Conservation (phyloP, 2,797 vertebrate genomes). For the Peromyscus melanophrys region DNA sequence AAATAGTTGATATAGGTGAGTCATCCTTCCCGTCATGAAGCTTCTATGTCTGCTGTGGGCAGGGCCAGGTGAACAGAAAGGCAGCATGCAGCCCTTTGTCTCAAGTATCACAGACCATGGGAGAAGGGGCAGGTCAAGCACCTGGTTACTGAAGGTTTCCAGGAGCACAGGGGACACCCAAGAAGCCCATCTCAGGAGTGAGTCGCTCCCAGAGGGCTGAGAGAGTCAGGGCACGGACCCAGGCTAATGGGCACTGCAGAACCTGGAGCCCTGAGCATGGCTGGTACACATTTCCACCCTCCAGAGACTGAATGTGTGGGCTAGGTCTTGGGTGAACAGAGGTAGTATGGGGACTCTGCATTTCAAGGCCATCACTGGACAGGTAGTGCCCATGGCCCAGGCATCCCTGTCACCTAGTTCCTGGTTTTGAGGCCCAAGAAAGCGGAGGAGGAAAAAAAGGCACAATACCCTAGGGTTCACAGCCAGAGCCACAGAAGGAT, state of each 20-base stretch:
- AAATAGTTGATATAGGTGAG: neutral
- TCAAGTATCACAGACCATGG: neutral
- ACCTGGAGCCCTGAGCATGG: neutral
- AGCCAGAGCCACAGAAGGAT: slow-evolving; percentile 29
- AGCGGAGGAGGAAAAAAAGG: neutral
- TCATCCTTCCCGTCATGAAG: neutral
- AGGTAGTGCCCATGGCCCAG: neutral
- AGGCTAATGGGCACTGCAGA: neutral
- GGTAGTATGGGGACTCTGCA: slow-evolving; percentile 1
- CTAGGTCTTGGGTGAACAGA: neutral
- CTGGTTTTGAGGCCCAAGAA: slow-evolving; percentile 14
- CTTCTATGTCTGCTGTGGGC: neutral
- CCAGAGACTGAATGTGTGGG: neutral
- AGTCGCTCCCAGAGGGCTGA: neutral
- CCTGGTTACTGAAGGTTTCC: neutral
- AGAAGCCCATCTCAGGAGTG: neutral
- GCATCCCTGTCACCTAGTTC: neutral
- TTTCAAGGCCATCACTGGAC: slow-evolving; percentile 54
- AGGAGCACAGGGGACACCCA: neutral
- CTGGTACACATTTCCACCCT: neutral
- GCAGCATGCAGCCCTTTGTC: neutral
- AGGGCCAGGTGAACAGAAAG: neutral
- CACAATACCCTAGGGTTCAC: neutral
- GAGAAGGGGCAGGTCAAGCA: neutral
- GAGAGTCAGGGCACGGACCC: neutral